Conservation (phyloP, 2,113 vertebrate genomes). For the Piprites chloris region DNA sequence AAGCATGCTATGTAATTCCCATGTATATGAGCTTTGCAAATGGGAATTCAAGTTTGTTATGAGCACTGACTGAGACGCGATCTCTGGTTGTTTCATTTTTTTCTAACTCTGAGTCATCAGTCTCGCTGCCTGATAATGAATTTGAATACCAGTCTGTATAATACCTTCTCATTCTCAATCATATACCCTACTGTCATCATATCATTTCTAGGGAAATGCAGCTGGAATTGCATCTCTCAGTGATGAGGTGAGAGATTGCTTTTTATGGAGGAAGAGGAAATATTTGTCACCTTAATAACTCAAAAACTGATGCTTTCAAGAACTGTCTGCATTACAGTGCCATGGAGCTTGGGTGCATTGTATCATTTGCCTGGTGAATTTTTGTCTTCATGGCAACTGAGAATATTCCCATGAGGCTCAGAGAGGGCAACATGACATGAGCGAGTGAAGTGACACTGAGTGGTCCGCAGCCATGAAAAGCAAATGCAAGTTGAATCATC, state of each 20-base stretch:
- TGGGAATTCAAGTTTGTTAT: slow-evolving; percentile 36
- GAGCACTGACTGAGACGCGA: slow-evolving; percentile 25
- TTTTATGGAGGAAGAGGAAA: not conserved
- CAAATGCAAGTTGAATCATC: not conserved
- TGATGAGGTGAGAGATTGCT: slow-evolving; percentile 6
- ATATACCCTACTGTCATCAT: not conserved
- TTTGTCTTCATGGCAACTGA: not conserved
- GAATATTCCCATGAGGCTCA: not conserved
- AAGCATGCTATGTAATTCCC: not conserved
- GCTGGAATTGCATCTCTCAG: not conserved
- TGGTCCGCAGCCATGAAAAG: not conserved
- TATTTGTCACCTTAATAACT: slow-evolving; percentile 29
- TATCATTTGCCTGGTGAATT: not conserved
- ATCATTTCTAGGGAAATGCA: slow-evolving; percentile 37
- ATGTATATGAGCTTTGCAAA: slow-evolving; percentile 39
- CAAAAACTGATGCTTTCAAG: not conserved
- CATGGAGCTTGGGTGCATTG: not conserved
- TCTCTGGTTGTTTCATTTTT: slow-evolving; percentile 24
- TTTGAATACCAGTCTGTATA: slow-evolving; percentile 18
- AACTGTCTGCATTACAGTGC: not conserved
- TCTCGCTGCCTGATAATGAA: slow-evolving; percentile 46
- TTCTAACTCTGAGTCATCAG: slow-evolving; percentile 37
- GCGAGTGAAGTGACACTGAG: not conserved
- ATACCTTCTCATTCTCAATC: slow-evolving; percentile 27
- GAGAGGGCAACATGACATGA: not conserved